A percentile compares a stretch with the other conserved stretches of the same genome.
These are phyloP conservation scores for Trissolcus basalis DNA, from an alignment of 1,140 invertebrate species.

Conservation along the genomic window DNA sequence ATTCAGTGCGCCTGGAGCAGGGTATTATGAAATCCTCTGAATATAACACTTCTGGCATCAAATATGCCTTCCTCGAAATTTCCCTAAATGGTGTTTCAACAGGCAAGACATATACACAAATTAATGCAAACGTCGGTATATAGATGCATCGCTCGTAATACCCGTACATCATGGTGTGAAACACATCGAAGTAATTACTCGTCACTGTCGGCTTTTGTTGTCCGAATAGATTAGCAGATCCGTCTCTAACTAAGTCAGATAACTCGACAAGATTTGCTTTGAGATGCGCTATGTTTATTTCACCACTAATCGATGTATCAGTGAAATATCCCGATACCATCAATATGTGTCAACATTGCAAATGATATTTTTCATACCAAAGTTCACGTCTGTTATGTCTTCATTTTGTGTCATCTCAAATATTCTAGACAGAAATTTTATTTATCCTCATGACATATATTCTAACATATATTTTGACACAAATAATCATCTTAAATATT, in stretches of 20 bases:
- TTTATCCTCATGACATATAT: no score
- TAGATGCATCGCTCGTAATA: constrained; percentile 14
- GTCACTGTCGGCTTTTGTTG: constrained; percentile 46
- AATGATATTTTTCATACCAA: no score
- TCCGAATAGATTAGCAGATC: constrained; percentile 44
- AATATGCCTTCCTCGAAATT: constrained; percentile 38
- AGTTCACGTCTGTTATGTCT: no score
- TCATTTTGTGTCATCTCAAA: no score
- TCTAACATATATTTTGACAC: no score
- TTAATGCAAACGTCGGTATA: constrained; percentile 15
- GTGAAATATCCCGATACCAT: no score
- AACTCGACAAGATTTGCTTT: constrained; percentile 30
- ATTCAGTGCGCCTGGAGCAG: not conserved
- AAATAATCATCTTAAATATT: no score
- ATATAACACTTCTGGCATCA: constrained; percentile 18
- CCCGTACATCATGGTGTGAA: constrained; percentile 26
- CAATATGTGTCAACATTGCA: no score
- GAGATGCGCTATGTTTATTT: constrained; percentile 20
- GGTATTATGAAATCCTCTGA: constrained; percentile 34
- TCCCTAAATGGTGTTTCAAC: constrained; percentile 39
- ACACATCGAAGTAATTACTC: constrained; percentile 47
- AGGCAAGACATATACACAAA: constrained; percentile 25
- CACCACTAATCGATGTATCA: constrained; percentile 16
- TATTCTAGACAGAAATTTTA: no score
- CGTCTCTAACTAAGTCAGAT: constrained; percentile 43